Base-by-base conservation (phyloP, 2,888 invertebrate species). In the Malthinus flaveolus region DNA sequence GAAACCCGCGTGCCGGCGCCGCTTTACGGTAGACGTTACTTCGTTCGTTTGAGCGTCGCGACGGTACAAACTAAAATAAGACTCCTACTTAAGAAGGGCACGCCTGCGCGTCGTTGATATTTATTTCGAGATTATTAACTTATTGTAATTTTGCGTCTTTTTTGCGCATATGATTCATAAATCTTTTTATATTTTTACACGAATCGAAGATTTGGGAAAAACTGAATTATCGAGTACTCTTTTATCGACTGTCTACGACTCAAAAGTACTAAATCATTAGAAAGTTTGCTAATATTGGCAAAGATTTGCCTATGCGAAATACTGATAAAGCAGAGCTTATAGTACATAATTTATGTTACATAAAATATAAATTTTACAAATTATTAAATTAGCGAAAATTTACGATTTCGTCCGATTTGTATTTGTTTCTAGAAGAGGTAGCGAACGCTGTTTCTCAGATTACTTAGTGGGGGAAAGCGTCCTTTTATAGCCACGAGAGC, bases 31-130 rank as follows among this genome's bases (percentile, higher is more conserved):
- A 82, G 80, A 79, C 81, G 80, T 80, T 79, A 73, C 79, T 81
- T 82, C 83, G 83, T 83, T 83, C 83, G 83, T 83, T 80, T 83
- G 81, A 78, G 79, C 81, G 81, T 79, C 77, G 79, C 77, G 76
- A 75, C 77, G 78, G 66, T 67, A 70, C 63, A 67, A 69, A 67
- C 66, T 66, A 66, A 71, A 73, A 73, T 74, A 75, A 76, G 70
- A 70, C 66, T 70, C 57, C 56, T 64, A 64, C 59, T 62, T 63
- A 47, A 63, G 56, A 49, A 46, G 13, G 13, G 12, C 49, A 68
- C 71, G 71, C 72, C 53, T 71, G 75, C 73, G 75, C 67, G 50
- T 59, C 44, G 23, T n/a, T 32, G 9, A 5, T 33, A 15, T 32
- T 52, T 46, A 55, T 49, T 54, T 62, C 53, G 51, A 47, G 50